Evolutionary conservation across 2,797 vertebrate species (phyloP).

Genomic region (Pseudochirops corinnae): DNA sequence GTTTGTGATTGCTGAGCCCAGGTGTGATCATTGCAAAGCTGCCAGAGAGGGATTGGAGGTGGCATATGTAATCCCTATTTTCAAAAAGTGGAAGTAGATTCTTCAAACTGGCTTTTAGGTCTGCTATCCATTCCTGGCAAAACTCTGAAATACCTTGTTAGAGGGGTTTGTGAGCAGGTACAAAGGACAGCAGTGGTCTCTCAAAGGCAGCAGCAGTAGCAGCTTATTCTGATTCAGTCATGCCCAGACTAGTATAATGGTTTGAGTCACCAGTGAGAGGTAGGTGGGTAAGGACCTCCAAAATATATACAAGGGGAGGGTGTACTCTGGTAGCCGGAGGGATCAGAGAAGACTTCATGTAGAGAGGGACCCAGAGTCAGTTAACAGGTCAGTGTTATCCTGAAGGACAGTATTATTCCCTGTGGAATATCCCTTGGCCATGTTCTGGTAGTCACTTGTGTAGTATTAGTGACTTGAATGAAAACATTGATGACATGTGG

Average conservation of each 20-base stretch:
- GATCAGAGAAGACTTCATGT: not conserved
- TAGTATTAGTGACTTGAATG: not conserved
- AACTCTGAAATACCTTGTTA: not conserved
- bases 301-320: not conserved
- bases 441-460: not conserved
- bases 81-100: not conserved
- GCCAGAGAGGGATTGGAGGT: not conserved
- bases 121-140: not conserved
- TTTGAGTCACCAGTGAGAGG: not conserved
- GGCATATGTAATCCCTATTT: not conserved
- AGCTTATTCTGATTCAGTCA: not conserved
- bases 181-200: not conserved
- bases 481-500: not conserved
- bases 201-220: not conserved
- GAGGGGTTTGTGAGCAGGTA: not conserved
- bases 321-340: not conserved
- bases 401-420: not conserved
- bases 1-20: not conserved
- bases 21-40: not conserved
- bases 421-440: not conserved
- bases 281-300: not conserved
- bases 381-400: not conserved
- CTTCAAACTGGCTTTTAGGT: not conserved
- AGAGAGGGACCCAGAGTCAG: not conserved
- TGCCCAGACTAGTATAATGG: not conserved